Evolutionary conservation across 2,113 vertebrate species (phyloP), one percentile per base, ranked within the genome.

Genomic region (Taurulus bubalis): DNA sequence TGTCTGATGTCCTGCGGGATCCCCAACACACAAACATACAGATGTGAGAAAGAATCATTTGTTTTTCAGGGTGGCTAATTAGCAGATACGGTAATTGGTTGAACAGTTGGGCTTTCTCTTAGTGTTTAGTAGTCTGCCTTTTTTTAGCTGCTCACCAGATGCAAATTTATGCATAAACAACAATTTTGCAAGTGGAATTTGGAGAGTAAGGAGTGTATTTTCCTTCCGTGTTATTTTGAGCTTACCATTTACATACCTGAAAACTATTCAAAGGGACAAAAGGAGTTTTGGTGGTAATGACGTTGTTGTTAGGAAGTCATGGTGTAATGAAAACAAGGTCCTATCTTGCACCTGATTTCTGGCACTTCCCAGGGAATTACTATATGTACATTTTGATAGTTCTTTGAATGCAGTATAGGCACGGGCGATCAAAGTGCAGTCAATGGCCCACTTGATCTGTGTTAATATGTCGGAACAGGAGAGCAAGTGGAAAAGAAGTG

Each of bases 371-470:
- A 9, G 36, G 74, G 42, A 89, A 84, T 77, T 28, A 28, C 49
- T 28, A 73, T 75, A 26, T 67, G 40, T 80, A 59, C 73, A 73
- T 87, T 78, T 22, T 69, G 28, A 59, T 76, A 72, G 62, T 66
- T 86, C 58, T 77, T 76, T 87, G 86, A 86, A 84, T 73, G 70
- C 77, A 58, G 15, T 69, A 24, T 69, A 62, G 79, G 85, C 86
- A 74, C 28, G 36, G 75, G 56, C 63, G 47, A 86, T 91, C 82
- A 90, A 88, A 89, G 71, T 66, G 77, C 73, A 83, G 89, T 82
- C 85, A 89, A 70, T 83, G 89, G 91, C 83, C 78, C 81, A 59
- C 88, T 83, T 91, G 79, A 92, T 92, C 84, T 71, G 78, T 36
- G 84, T 42, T 85, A 87, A 90, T 91, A 83, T 83, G 84, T 84